A percentile compares a stretch with the other conserved stretches of the same genome.
phyloP scores from a whole-genome alignment of 1,140 invertebrate species.

The Gonatopus flavifemur region DNA sequence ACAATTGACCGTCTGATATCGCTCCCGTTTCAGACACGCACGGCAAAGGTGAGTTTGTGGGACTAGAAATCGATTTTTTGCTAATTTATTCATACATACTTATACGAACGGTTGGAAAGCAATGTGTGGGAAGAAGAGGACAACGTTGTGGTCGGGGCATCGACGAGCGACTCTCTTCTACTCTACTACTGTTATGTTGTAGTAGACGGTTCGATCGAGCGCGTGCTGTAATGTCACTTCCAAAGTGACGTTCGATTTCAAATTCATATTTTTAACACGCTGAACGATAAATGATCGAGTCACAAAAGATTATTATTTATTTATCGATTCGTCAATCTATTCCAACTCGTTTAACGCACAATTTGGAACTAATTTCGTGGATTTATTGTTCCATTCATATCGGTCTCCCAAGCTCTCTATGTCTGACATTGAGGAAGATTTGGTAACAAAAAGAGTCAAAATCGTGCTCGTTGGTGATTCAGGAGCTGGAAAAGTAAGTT shows the following conservation, averaged over 20 bases:
- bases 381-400: not conserved
- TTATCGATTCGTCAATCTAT: not conserved
- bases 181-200: not conserved
- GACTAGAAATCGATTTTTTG: slow-evolving; percentile 39
- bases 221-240: too few relatives aligned
- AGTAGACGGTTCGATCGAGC: not conserved
- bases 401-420: slow-evolving; percentile 41
- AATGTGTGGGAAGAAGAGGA: slow-evolving; percentile 20
- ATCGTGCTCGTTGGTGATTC: slow-evolving; percentile 80
- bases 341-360: slow-evolving; percentile 20
- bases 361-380: not conserved
- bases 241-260: too few relatives aligned
- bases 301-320: not conserved
- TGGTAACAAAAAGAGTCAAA: slow-evolving; percentile 72
- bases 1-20: too few relatives aligned
- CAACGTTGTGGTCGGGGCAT: slow-evolving; percentile 32
- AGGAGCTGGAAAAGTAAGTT: slow-evolving; percentile 78
- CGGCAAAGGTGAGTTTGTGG: not conserved
- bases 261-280: too few relatives aligned
- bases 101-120: not conserved
- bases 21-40: too few relatives aligned
- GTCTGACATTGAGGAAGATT: slow-evolving; percentile 71
- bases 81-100: slow-evolving; percentile 41
- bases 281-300: too few relatives aligned
- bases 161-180: slow-evolving; percentile 27